phyloP scores from a whole-genome alignment of 2,888 invertebrate species.

The Monopis laevigella region DNA sequence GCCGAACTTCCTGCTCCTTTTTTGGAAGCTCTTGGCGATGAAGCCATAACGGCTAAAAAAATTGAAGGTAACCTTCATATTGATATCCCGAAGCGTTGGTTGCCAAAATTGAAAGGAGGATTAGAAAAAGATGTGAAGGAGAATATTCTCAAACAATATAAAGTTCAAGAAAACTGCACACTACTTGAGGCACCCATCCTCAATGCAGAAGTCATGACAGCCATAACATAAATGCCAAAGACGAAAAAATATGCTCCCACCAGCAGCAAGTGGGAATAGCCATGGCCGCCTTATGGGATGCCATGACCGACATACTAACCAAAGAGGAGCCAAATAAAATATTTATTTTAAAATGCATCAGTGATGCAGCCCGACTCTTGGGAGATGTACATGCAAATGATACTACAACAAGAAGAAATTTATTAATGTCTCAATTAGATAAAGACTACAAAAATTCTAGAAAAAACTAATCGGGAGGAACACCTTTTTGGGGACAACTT shows the following conservation, averaged over 20 bases:
- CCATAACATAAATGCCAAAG: slow-evolving; percentile 1
- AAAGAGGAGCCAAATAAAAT: too few relatives aligned
- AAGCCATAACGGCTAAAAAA: not conserved
- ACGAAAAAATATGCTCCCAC: not conserved
- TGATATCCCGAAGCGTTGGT: not conserved
- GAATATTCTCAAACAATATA: too few relatives aligned
- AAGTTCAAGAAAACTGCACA: slow-evolving; percentile 4
- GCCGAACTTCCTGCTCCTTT: not conserved
- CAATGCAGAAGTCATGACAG: slow-evolving; percentile 1
- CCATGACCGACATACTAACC: slow-evolving; percentile 4
- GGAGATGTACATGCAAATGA: not conserved
- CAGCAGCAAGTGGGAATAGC: slow-evolving; percentile 8
- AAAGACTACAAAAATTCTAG: not conserved
- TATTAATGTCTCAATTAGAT: not conserved
- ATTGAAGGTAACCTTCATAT: not conserved
- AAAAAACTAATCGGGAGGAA: not conserved
- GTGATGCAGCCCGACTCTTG: not conserved
- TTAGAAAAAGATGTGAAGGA: too few relatives aligned
- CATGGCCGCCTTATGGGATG: slow-evolving; percentile 1
- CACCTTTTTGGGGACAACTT: not conserved
- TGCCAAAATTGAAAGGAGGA: slow-evolving; percentile 1
- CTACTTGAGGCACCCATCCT: slow-evolving; percentile 7
- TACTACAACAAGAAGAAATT: slow-evolving; percentile 1
- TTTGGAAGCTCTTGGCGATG: not conserved
- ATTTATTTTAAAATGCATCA: too few relatives aligned